These are phyloP conservation scores for Urocolius indicus DNA, from an alignment of 2,113 vertebrate genomes.

Conservation along the genomic window DNA sequence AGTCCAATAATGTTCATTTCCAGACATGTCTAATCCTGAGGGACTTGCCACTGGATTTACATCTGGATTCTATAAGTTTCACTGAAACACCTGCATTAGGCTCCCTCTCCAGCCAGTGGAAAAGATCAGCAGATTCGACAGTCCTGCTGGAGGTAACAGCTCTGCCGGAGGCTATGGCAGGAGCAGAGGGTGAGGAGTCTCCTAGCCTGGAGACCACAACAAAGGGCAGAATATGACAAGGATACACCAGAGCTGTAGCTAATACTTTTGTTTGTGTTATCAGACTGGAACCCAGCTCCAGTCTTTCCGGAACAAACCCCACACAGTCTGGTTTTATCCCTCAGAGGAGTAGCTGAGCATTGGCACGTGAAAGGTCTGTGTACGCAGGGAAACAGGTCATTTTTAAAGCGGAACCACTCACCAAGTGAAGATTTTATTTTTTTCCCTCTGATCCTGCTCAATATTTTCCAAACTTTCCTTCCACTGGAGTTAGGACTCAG, in stretches of 20 bases:
- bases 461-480: neutral
- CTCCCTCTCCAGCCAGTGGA: neutral
- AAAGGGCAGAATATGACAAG: neutral
- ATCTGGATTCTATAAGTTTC: conserved; percentile 66
- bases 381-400: neutral
- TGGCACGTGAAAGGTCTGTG: neutral
- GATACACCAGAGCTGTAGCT: accelerated
- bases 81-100: conserved; percentile 57
- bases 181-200: neutral
- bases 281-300: neutral
- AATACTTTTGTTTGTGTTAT: neutral
- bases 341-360: neutral
- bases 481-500: neutral
- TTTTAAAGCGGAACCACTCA: neutral
- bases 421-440: neutral
- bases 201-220: neutral
- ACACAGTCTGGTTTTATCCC: neutral
- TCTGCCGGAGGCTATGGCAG: neutral
- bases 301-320: neutral
- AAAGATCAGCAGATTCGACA: neutral
- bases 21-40: conserved; percentile 66
- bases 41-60: conserved; percentile 69
- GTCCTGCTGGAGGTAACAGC: neutral
- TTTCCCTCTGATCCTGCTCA: neutral
- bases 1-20: conserved; percentile 64